Evolutionary conservation across 2,888 invertebrate genomes (phyloP).

Genomic region (Brassicogethes aeneus): DNA sequence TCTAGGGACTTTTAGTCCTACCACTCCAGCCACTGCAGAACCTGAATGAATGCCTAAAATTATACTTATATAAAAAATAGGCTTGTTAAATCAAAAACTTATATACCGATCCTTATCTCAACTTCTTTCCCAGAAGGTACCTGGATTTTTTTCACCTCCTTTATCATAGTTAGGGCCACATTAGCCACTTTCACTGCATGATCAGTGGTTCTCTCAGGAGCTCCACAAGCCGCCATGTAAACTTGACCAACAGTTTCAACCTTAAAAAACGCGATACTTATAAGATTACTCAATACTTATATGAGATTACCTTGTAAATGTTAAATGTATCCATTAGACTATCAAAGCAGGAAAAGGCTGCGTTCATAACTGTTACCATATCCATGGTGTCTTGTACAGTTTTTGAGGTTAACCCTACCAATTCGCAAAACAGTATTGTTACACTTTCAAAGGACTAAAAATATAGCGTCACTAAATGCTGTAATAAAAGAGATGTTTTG

Average conservation of each 20-base stretch:
- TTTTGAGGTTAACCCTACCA: slow-evolving; percentile 48
- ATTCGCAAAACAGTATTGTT: slow-evolving; percentile 67
- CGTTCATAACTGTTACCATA: slow-evolving; percentile 73
- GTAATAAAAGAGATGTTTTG: not conserved
- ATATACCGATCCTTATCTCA: slow-evolving; percentile 52
- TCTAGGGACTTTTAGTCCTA: slow-evolving; percentile 74
- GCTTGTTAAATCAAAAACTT: not conserved
- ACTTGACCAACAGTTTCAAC: slow-evolving; percentile 84
- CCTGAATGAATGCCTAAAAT: slow-evolving; percentile 70
- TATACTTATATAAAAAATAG: not conserved
- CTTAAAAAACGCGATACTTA: slow-evolving; percentile 37
- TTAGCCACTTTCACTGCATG: slow-evolving; percentile 72
- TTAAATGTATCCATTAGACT: slow-evolving; percentile 69
- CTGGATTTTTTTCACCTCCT: slow-evolving; percentile 55
- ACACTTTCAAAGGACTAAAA: slow-evolving; percentile 64
- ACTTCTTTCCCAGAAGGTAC: slow-evolving; percentile 44
- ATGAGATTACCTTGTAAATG: slow-evolving; percentile 65
- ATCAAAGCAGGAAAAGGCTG: slow-evolving; percentile 76
- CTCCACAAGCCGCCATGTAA: slow-evolving; percentile 86
- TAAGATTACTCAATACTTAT: not conserved
- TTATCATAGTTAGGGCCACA: slow-evolving; percentile 62
- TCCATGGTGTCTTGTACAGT: slow-evolving; percentile 57
- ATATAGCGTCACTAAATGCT: too few species aligned
- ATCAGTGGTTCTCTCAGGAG: slow-evolving; percentile 61
- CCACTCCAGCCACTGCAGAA: slow-evolving; percentile 79